Evolutionary conservation across 2,113 vertebrate genomes (phyloP), one percentile per base, ranked within the genome.

Genomic region (Prionailurus bengalensis): DNA sequence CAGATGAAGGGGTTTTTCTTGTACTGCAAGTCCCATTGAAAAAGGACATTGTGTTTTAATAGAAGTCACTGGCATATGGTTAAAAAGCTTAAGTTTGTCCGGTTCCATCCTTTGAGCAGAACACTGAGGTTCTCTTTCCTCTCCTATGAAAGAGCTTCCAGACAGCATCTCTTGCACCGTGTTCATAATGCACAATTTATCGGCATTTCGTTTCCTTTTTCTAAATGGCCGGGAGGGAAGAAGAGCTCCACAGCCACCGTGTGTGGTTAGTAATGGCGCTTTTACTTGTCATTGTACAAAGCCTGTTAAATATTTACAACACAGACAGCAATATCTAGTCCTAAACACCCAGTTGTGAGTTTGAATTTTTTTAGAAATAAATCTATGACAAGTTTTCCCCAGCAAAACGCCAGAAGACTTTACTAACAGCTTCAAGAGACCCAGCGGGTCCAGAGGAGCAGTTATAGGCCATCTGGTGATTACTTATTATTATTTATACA

Each of bases 401-500:
- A 97, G 97, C 95, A 98, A 98, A 98, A 98, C 0, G 94, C 96
- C 93, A 95, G 97, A 98, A 97, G 97, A 98, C 97, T 98, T 97
- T 98, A 94, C 97, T 98, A 98, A 98, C 97, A 97, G 98, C 97
- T 98, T 98, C 98, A 98, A 94, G 97, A 98, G 97, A 98, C 97
- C 93, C 96, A 86, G 93, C 12, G 94, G 98, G 97, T 98, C 97
- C 98, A 98, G 68, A 98, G 97, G 97, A 98, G 94, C 97, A 98
- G 97, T 98, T 98, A 97, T 29, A 93, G 97, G 97, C 98, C 98
- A 98, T 98, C 98, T 98, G 98, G 97, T 98, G 98, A 98, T 98
- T 98, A 98, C 98, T 98, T 98, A 97, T 97, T 98, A 98, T 98
- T 98, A 98, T 98, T 98, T 98, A 98, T 96, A 98, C 91, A 97